Percentiles rank a stretch among this genome's conserved stretches.
Evolutionary conservation across 2,797 vertebrate genomes (phyloP).

Genomic region (Lepidocolaptes lacrymiger): DNA sequence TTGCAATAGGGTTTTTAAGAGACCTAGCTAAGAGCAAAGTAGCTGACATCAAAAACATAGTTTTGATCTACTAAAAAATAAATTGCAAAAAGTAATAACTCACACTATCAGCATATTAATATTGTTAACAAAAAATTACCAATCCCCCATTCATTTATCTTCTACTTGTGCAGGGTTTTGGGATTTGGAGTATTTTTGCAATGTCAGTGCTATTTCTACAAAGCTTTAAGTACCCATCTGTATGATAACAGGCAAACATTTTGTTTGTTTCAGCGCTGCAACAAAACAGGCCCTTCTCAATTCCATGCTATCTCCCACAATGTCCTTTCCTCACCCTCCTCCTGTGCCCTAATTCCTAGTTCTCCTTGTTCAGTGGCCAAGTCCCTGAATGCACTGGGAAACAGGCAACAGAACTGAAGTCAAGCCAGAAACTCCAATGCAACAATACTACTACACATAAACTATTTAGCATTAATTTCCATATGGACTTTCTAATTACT

Average conservation of each 20-base stretch:
- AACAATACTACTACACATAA: background rate
- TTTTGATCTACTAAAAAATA: background rate
- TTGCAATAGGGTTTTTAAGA: background rate
- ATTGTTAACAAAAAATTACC: background rate
- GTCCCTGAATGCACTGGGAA: background rate
- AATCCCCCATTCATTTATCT: background rate
- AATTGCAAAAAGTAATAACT: background rate
- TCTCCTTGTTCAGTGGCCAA: background rate
- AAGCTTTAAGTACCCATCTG: background rate
- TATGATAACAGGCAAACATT: background rate
- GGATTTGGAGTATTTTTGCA: background rate
- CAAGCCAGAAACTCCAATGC: background rate
- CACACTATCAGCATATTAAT: background rate
- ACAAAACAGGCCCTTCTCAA: background rate
- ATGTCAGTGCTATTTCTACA: background rate
- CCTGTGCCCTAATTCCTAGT: background rate
- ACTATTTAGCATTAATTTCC: background rate
- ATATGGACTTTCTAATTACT: background rate
- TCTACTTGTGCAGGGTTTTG: background rate
- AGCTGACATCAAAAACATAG: background rate
- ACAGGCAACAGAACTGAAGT: background rate
- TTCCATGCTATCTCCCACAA: background rate
- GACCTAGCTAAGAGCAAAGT: background rate
- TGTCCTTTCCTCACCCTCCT: background rate
- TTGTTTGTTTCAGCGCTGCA: background rate